Conservation (phyloP, 2,113 vertebrate genomes). For the Sakesphorus luctuosus region DNA sequence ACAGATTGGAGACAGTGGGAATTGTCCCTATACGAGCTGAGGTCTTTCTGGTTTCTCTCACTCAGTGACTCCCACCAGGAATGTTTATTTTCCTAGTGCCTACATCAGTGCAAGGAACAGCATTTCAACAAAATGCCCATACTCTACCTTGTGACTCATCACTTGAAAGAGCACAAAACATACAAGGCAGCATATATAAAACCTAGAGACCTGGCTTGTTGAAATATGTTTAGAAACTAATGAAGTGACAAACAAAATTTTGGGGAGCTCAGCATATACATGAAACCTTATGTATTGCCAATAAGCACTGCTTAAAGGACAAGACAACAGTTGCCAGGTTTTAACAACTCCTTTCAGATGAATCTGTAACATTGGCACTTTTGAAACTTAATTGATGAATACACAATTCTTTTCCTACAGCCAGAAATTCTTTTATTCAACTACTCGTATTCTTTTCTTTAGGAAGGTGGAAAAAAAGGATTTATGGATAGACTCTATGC, state of each 20-base stretch:
- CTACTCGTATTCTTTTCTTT: conserved; percentile 52
- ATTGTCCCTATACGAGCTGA: neutral
- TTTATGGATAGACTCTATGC: conserved; percentile 99
- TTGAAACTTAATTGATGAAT: neutral
- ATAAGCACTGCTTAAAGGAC: neutral
- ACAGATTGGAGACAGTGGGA: neutral
- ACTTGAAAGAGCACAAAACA: neutral
- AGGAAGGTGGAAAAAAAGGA: conserved; percentile 96
- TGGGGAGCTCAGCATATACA: neutral
- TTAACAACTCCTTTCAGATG: neutral
- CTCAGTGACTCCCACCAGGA: neutral
- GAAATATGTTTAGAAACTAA: neutral
- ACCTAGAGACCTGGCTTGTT: neutral
- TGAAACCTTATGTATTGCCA: neutral
- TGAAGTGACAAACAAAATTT: neutral
- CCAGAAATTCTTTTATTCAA: neutral
- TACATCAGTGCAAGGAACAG: neutral
- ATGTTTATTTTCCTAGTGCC: neutral
- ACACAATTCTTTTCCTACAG: neutral
- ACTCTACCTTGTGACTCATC: neutral
- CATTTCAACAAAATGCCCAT: neutral
- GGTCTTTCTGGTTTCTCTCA: neutral
- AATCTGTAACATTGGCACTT: neutral
- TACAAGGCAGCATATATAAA: neutral
- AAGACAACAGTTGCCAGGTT: neutral